A percentile compares a stretch with the other conserved stretches of the same genome.
Evolutionary conservation across 2,113 vertebrate species (phyloP).

Genomic region (Festucalex cinctus): DNA sequence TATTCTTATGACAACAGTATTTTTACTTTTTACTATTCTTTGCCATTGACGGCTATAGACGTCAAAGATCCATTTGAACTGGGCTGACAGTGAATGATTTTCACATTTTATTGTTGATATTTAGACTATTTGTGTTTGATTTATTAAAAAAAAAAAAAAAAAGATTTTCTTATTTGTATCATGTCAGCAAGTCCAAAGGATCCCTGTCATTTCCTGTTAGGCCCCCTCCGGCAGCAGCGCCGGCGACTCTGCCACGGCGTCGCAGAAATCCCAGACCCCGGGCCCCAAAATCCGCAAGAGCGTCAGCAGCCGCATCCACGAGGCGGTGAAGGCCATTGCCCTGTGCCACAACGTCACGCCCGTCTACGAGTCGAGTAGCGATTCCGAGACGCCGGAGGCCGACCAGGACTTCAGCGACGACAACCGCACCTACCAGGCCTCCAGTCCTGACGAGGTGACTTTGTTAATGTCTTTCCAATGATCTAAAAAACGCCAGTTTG

Average conservation of each 20-base stretch:
- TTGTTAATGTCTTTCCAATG: slow-evolving; percentile 10
- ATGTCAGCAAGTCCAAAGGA: not conserved
- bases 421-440: slow-evolving; percentile 93
- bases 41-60: too few relatives aligned
- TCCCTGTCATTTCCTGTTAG: slow-evolving; percentile 14
- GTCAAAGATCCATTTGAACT: too few relatives aligned
- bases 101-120: too few relatives aligned
- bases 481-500: slow-evolving; percentile 29
- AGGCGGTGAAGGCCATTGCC: slow-evolving; percentile 92
- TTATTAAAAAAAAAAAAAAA: not conserved
- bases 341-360: slow-evolving; percentile 97
- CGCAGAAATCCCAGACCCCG: slow-evolving; percentile 70
- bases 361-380: slow-evolving; percentile 82
- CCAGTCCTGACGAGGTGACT: slow-evolving; percentile 93
- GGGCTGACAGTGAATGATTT: too few relatives aligned
- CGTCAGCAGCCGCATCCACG: slow-evolving; percentile 88
- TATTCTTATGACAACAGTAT: too few relatives aligned
- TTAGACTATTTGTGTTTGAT: too few relatives aligned
- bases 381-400: slow-evolving; percentile 85
- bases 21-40: too few relatives aligned
- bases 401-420: slow-evolving; percentile 94
- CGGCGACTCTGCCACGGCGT: slow-evolving; percentile 67
- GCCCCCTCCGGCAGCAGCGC: slow-evolving; percentile 48
- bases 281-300: slow-evolving; percentile 91
- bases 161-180: not conserved